These are phyloP conservation scores for Margarornis squamiger DNA, from an alignment of 2,797 vertebrate species.

Conservation along the genomic window DNA sequence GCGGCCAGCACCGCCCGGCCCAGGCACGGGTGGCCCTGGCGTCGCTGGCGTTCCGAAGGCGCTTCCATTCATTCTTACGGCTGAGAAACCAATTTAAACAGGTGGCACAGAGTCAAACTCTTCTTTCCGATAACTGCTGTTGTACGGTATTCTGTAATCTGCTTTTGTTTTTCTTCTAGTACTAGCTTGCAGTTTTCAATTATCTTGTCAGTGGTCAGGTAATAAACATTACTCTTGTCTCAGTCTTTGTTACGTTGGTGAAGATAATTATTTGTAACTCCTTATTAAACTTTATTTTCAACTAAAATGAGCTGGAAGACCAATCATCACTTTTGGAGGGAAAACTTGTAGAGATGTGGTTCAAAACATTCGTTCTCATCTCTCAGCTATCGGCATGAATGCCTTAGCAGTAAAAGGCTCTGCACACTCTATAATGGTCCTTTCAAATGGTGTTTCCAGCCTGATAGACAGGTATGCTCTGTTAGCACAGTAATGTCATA, in stretches of 20 bases:
- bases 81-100: neutral
- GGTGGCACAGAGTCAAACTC: neutral
- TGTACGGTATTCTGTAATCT: neutral
- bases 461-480: neutral
- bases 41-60: no score
- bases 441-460: neutral
- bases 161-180: neutral
- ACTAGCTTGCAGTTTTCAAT: neutral
- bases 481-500: neutral
- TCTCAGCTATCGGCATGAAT: neutral
- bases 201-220: neutral
- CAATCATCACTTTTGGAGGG: neutral
- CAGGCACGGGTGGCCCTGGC: neutral
- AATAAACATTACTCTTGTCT: neutral
- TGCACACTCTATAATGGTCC: neutral
- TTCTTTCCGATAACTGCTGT: neutral
- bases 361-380: neutral
- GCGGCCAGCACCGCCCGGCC: neutral
- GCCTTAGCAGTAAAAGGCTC: neutral
- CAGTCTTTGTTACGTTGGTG: neutral
- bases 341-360: neutral
- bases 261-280: neutral
- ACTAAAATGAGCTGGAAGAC: neutral
- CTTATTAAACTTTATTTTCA: neutral
- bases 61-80: fast-evolving